phyloP scores from a whole-genome alignment of 2,888 invertebrate species.

The Rhaphigaster nebulosa region DNA sequence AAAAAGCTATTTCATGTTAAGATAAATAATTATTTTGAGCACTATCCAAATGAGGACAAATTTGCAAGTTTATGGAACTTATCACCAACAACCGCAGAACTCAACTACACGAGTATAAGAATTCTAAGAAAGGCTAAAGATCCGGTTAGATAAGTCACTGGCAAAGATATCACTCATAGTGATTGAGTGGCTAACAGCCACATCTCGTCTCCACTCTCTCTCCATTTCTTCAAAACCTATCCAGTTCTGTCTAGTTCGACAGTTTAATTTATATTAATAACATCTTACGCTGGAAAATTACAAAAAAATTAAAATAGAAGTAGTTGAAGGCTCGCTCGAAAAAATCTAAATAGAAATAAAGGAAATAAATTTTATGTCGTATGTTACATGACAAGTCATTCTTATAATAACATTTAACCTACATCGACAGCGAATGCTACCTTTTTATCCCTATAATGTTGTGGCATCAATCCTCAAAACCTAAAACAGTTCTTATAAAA shows the following conservation, averaged over 20 bases:
- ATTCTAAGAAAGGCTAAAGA: neutral
- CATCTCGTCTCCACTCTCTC: neutral
- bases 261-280: neutral
- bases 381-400: neutral
- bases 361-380: neutral
- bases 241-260: neutral
- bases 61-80: neutral
- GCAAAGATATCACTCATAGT: conserved; percentile 46
- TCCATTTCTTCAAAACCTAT: neutral
- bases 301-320: neutral
- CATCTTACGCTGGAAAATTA: neutral
- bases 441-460: too few species aligned
- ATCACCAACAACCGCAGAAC: neutral
- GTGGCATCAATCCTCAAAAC: too few species aligned
- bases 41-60: neutral
- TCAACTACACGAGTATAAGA: neutral
- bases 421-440: too few species aligned
- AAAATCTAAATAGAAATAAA: neutral
- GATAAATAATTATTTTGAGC: neutral
- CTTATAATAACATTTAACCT: neutral
- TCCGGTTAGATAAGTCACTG: neutral
- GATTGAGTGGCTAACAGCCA: conserved; percentile 31
- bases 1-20: neutral
- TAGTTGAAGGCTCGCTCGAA: neutral
- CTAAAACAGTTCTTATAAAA: too few species aligned